Evolutionary conservation across 2,797 vertebrate species (phyloP), one percentile per base, ranked within the genome.

Genomic region (Intellagama lesueurii): DNA sequence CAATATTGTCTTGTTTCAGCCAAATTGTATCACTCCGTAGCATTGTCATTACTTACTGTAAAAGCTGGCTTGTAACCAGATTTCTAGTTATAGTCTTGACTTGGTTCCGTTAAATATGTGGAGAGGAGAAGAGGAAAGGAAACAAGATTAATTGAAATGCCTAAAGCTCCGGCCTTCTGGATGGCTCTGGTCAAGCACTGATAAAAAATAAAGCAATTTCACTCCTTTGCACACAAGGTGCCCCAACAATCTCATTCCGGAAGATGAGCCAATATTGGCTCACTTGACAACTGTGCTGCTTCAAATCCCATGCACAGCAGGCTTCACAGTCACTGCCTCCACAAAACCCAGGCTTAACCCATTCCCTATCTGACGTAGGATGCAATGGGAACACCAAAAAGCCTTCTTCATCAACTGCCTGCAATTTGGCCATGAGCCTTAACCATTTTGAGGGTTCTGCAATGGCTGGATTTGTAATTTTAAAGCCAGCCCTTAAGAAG

Each of bases 1-100:
- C 91, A 92, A 90, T 90, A 94, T 95, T 94, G 87, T 85, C 72
- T 92, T 87, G 82, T 91, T 92, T 92, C 52, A 92, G 79, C 44
- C 77, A 86, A 93, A 93, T 69, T 92, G 88, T 85, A 85, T 68
- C 7, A 9, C 2, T 60, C 26, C 26, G 26, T 35, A 40, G n/a
- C 79, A 90, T 85, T 89, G 44, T 81, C 85, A 47, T 85, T 81
- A 40, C 1, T 80, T 6, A 49, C 86, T 76, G 7, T 70, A 75
- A 89, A 93, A 92, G 60, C 35, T 94, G 75, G 30, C 84, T 94
- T 80, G 9, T 17, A 52, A 88, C 80, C 84, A 73, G 83, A 14
- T 52, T 87, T 92, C 88, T 66, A 28, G 12, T 32, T 80, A 28
- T 0, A 89, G 9, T 81, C 89, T 47, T 12, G 6, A 77, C 80